A percentile compares a stretch with the other conserved stretches of the same genome.
Evolutionary conservation across 2,888 invertebrate species (phyloP).

Genomic region (Drosophila nigricruria): DNA sequence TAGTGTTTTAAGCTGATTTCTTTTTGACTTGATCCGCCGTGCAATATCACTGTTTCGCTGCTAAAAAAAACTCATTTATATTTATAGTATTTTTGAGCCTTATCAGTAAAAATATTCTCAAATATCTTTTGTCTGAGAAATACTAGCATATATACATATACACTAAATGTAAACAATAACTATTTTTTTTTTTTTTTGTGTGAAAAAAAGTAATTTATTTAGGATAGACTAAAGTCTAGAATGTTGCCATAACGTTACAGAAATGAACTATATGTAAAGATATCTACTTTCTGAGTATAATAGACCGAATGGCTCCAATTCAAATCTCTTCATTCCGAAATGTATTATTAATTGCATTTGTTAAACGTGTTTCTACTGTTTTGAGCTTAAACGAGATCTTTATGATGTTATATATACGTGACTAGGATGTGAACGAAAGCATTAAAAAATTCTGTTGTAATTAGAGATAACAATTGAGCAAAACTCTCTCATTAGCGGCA

Average conservation of each 20-base stretch:
- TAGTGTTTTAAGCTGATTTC: background rate
- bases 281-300: background rate
- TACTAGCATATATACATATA: background rate
- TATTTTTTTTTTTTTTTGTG: background rate
- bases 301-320: background rate
- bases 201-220: background rate
- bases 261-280: background rate
- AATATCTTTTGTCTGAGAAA: background rate
- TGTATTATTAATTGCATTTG: conserved; percentile 13
- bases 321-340: background rate
- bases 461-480: conserved; percentile 7
- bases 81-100: background rate
- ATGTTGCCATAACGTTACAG: background rate
- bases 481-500: conserved; percentile 27
- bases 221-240: background rate
- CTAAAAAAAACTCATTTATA: background rate
- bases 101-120: background rate
- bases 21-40: background rate
- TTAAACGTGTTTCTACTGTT: conserved; percentile 63
- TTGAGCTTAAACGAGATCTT: conserved; percentile 30
- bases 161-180: background rate
- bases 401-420: conserved; percentile 4
- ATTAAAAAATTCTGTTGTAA: background rate
- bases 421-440: conserved; percentile 1
- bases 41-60: conserved; percentile 1